These are phyloP conservation scores for Emydura subglobosa DNA, from an alignment of 2,113 vertebrate species.

Conservation along the genomic window DNA sequence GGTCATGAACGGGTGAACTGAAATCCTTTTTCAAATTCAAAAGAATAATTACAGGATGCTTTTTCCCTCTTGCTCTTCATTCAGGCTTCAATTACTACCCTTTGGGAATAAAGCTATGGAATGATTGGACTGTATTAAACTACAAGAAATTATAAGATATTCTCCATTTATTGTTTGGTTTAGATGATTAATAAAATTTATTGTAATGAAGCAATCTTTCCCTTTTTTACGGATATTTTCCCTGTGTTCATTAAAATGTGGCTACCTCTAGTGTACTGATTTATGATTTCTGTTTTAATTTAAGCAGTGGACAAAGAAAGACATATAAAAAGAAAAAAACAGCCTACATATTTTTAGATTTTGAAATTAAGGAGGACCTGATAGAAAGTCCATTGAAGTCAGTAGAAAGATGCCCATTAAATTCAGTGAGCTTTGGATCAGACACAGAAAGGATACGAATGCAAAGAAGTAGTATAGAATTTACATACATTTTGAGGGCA, in stretches of 20 bases:
- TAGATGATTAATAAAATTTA: slow-evolving; percentile 2
- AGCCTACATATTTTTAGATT: background rate
- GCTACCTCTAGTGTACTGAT: background rate
- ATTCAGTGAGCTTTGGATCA: background rate
- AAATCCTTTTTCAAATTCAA: slow-evolving; percentile 60
- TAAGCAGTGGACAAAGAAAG: background rate
- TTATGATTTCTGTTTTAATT: background rate
- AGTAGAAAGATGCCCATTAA: background rate
- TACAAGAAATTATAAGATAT: background rate
- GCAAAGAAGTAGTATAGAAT: background rate
- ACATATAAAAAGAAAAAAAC: background rate
- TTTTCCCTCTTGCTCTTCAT: slow-evolving; percentile 31
- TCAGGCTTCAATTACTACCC: slow-evolving; percentile 29
- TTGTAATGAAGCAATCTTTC: slow-evolving; percentile 19
- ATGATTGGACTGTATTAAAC: background rate
- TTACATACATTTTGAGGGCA: background rate
- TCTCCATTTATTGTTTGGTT: background rate
- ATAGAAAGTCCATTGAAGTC: background rate
- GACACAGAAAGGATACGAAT: background rate
- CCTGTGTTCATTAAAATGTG: background rate
- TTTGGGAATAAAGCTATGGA: slow-evolving; percentile 24
- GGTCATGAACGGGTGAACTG: slow-evolving; percentile 59
- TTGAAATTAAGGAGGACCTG: background rate
- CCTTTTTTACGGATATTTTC: background rate
- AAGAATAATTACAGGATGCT: slow-evolving; percentile 49